phyloP scores from a whole-genome alignment of 2,797 vertebrate genomes.

The Petrocephalus sullivani region DNA sequence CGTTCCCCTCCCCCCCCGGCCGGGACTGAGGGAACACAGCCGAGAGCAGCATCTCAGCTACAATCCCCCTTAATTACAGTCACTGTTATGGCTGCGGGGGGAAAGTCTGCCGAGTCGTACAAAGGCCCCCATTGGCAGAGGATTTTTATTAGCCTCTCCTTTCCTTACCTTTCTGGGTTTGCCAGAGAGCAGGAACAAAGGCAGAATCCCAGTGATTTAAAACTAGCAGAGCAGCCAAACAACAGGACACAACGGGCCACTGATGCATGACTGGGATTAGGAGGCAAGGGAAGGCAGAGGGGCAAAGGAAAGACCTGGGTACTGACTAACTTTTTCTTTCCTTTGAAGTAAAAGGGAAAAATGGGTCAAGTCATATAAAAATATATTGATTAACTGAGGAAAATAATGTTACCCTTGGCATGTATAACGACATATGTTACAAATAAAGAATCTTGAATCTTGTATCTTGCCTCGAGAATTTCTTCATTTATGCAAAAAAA shows the following conservation, averaged over 20 bases:
- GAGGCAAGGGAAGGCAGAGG: slow-evolving; percentile 91
- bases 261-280: slow-evolving; percentile 99
- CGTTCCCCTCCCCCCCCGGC: slow-evolving; percentile 39
- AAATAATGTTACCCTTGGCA: slow-evolving; percentile 69
- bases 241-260: slow-evolving; percentile 97
- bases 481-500: slow-evolving; percentile 57
- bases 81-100: slow-evolving; percentile 61
- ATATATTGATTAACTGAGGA: slow-evolving; percentile 79
- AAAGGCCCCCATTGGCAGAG: slow-evolving; percentile 77
- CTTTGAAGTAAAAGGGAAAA: slow-evolving; percentile 79
- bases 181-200: slow-evolving; percentile 95
- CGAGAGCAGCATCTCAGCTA: slow-evolving; percentile 58
- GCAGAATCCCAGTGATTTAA: slow-evolving; percentile 88
- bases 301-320: slow-evolving; percentile 96
- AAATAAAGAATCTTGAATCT: no score
- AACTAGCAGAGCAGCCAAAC: slow-evolving; percentile 98
- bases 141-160: slow-evolving; percentile 83
- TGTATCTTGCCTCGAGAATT: slow-evolving; percentile 39
- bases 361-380: slow-evolving; percentile 68
- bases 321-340: slow-evolving; percentile 91
- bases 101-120: slow-evolving; percentile 65
- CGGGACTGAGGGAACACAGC: slow-evolving; percentile 42
- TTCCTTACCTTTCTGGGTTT: slow-evolving; percentile 94
- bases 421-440: neutral
- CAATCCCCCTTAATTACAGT: slow-evolving; percentile 67